phyloP scores from a whole-genome alignment of 2,888 invertebrate species.

The Nematopogon swammerdamellus region DNA sequence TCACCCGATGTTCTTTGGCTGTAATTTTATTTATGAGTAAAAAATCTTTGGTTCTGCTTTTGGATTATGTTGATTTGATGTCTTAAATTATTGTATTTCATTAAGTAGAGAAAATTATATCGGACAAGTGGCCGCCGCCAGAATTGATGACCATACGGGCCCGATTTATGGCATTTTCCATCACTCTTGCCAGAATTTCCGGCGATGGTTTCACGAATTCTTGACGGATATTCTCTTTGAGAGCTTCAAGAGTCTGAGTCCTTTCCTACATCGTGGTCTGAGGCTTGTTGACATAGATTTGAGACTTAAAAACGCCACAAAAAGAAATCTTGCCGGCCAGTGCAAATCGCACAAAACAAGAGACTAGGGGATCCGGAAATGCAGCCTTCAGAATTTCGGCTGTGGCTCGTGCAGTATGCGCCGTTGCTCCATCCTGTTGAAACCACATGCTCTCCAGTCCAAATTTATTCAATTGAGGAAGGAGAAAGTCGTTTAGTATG shows the following conservation, averaged over 20 bases:
- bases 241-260: conserved; percentile 9
- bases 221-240: conserved; percentile 12
- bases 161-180: conserved; percentile 11
- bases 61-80: conserved; percentile 8
- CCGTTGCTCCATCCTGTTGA: no score
- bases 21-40: conserved; percentile 9
- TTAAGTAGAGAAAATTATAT: conserved; percentile 10
- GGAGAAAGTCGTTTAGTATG: no score
- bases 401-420: no score
- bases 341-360: conserved; percentile 9
- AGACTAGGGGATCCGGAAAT: conserved; percentile 11
- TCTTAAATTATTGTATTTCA: conserved; percentile 6
- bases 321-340: conserved; percentile 10
- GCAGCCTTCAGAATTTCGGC: no score
- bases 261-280: background rate
- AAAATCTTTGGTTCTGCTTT: conserved; percentile 5
- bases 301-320: conserved; percentile 13
- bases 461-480: no score
- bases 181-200: conserved; percentile 11
- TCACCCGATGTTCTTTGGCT: conserved; percentile 7
- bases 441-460: no score
- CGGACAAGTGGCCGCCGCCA: conserved; percentile 9
- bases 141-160: conserved; percentile 12
- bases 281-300: conserved; percentile 9
- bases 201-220: conserved; percentile 13